Evolutionary conservation across 2,797 vertebrate species (phyloP), one percentile per base, ranked within the genome.

Genomic region (Alcedo quadribrachys): DNA sequence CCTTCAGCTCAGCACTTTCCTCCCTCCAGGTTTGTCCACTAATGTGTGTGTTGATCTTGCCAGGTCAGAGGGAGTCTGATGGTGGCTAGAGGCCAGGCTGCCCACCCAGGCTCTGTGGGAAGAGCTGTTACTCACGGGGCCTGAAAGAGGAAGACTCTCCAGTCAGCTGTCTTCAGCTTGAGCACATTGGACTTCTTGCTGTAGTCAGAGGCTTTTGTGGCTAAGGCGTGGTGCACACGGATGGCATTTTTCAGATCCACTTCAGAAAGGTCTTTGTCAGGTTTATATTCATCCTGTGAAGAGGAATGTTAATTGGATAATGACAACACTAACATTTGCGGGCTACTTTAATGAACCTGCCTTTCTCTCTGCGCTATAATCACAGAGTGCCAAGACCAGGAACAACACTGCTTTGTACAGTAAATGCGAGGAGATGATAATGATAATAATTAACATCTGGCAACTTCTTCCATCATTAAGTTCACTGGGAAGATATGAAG

Each of bases 121-220:
- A 61, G 50, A 51, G 35, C 24, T 68, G 53, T 24, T 40, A 97
- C 99, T 98, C 96, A 99, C 99, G 98, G 98, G 3, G 99, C 99
- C 92, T 99, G 99, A 92, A 99, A 98, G 79, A 99, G 98, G 92
- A 99, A 99, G 63, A 99, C 99, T 89, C 99, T 98, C 99, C 99
- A 99, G 97, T 99, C 99, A 0, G 99, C 99, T 1, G 99, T 99
- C 97, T 99, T 99, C 60, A 99, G 98, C 93, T 99, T 99, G 83
- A 99, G 98, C 71, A 99, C 99, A 0, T 99, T 99, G 94, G 98
- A 98, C 96, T 97, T 98, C 97, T 99, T 99, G 98, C 98, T 99
- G 97, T 99, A 99, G 97, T 99, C 99, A 0, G 98, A 99, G 96
- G 99, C 99, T 85, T 95, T 97, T 6, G 98, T 99, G 95, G 99